phyloP scores from a whole-genome alignment of 2,888 invertebrate genomes.

The Spisula subtruncata region DNA sequence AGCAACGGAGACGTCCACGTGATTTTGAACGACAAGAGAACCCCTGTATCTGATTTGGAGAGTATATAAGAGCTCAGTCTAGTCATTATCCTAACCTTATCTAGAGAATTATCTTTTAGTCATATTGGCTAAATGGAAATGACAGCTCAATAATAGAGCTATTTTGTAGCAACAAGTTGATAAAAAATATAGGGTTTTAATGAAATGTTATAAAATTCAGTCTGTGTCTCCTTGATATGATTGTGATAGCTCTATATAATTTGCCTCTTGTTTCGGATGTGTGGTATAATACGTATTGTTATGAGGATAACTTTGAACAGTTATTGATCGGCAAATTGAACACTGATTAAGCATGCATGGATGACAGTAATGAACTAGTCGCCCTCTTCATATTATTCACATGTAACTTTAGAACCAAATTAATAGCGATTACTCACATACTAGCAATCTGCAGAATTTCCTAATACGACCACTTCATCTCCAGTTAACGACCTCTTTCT shows the following conservation, averaged over 20 bases:
- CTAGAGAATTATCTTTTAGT: conserved; percentile 39
- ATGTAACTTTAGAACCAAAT: not conserved
- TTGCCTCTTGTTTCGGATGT: not conserved
- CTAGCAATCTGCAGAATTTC: too few species aligned
- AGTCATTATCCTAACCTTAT: conserved; percentile 33
- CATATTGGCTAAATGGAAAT: conserved; percentile 48
- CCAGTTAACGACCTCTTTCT: too few species aligned
- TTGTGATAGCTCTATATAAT: not conserved
- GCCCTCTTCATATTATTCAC: not conserved
- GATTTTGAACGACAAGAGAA: conserved; percentile 58
- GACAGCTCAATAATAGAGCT: conserved; percentile 44
- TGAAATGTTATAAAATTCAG: not conserved
- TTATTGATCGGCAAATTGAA: not conserved
- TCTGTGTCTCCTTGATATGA: not conserved
- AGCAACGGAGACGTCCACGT: conserved; percentile 60
- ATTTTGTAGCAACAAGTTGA: conserved; percentile 21
- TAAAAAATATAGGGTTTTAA: not conserved
- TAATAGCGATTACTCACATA: too few species aligned
- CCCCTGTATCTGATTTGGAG: conserved; percentile 55
- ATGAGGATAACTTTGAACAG: not conserved
- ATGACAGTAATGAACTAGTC: not conserved
- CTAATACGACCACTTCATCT: too few species aligned
- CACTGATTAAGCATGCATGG: not conserved
- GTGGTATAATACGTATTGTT: not conserved
- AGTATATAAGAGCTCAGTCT: conserved; percentile 53